Percentiles rank a stretch among this genome's conserved stretches.
Evolutionary conservation across 1,140 invertebrate species (phyloP).

Genomic region (Orius insidiosus): DNA sequence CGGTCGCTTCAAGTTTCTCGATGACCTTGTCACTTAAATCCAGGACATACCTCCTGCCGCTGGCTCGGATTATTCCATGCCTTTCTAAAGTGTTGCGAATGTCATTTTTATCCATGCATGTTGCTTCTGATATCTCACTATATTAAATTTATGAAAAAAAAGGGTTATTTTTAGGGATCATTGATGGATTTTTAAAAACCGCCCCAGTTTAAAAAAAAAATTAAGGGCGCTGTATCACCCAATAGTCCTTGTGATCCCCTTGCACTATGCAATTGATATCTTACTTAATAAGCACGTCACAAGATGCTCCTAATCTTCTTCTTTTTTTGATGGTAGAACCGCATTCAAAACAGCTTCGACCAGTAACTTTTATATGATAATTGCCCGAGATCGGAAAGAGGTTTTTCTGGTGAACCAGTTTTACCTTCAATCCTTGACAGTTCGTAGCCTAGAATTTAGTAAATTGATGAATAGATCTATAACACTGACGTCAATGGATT

Average conservation of each 20-base stretch:
- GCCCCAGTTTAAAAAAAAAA: too few species aligned
- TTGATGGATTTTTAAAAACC: too few species aligned
- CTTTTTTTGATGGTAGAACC: conserved; percentile 67
- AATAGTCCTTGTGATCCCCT: too few species aligned
- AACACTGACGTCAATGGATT: too few species aligned
- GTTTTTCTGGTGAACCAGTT: conserved; percentile 90
- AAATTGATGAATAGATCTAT: too few species aligned
- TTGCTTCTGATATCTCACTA: conserved; percentile 93
- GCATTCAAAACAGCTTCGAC: conserved; percentile 91
- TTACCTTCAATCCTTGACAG: conserved; percentile 93
- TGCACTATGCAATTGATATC: too few species aligned
- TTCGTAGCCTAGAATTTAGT: conserved; percentile 91
- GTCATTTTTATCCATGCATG: conserved; percentile 97
- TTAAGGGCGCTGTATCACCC: too few species aligned
- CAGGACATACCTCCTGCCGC: conserved; percentile 97
- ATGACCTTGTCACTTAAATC: conserved; percentile 82
- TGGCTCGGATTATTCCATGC: conserved; percentile 94
- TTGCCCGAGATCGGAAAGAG: conserved; percentile 80
- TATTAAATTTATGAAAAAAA: conserved; percentile 27
- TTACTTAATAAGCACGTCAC: conserved; percentile 90
- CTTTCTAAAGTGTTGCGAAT: conserved; percentile 95
- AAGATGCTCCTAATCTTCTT: too few species aligned
- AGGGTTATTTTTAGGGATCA: too few species aligned
- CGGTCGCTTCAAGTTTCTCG: conserved; percentile 66
- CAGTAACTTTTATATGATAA: conserved; percentile 87